Percentiles rank a stretch among this genome's conserved stretches.
These are phyloP conservation scores for Arctia plantaginis DNA, from an alignment of 2,888 invertebrate genomes.

Conservation along the genomic window DNA sequence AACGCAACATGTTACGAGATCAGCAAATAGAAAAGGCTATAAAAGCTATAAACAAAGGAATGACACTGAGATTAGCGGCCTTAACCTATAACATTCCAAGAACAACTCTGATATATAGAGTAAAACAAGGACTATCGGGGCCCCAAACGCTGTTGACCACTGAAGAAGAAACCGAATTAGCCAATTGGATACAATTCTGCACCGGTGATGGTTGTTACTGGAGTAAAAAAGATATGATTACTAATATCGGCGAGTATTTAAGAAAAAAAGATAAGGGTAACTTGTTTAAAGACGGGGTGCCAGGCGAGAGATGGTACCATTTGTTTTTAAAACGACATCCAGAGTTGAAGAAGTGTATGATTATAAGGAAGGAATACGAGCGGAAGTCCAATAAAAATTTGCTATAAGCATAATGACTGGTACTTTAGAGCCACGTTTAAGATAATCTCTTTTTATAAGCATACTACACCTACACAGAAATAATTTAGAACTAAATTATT, in stretches of 20 bases:
- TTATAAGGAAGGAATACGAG: slow-evolving; percentile 6
- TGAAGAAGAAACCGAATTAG: slow-evolving; percentile 13
- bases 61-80: slow-evolving; percentile 5
- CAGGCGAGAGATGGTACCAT: slow-evolving; percentile 16
- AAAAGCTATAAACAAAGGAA: slow-evolving; percentile 5
- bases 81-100: slow-evolving; percentile 3
- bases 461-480: background rate
- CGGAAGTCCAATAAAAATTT: background rate
- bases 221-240: slow-evolving; percentile 12
- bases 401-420: background rate
- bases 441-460: background rate
- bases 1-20: background rate
- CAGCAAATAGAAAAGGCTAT: slow-evolving; percentile 7
- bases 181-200: slow-evolving; percentile 7
- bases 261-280: slow-evolving; percentile 11
- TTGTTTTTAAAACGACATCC: slow-evolving; percentile 20
- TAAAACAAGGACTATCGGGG: slow-evolving; percentile 8
- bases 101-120: slow-evolving; percentile 6
- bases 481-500: background rate
- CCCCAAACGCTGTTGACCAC: slow-evolving; percentile 4
- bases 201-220: background rate
- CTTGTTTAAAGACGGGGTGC: slow-evolving; percentile 16
- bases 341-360: slow-evolving; percentile 16
- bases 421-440: background rate
- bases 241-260: slow-evolving; percentile 11